These are phyloP conservation scores for Drosophila meridiana DNA, from an alignment of 2,888 invertebrate genomes.

Conservation along the genomic window DNA sequence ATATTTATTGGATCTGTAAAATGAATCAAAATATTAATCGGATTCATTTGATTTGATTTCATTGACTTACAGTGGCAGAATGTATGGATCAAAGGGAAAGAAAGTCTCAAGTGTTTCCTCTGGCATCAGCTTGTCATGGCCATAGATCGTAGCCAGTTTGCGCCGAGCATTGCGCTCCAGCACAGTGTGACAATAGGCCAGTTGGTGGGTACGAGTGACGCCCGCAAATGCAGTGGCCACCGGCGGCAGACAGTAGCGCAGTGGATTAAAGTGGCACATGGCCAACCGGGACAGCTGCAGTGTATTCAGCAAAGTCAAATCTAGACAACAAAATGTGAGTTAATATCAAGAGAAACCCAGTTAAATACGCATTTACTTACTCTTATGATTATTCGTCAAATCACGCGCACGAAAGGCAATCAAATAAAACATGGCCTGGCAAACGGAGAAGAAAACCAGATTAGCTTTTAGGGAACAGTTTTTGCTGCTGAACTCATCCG, in stretches of 20 bases:
- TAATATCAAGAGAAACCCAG: not conserved
- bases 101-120: constrained; percentile 87
- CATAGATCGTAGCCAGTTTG: constrained; percentile 87
- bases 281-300: constrained; percentile 94
- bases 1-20: constrained; percentile 84
- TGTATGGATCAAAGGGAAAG: constrained; percentile 96
- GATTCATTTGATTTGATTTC: not conserved
- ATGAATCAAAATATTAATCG: not conserved
- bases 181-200: constrained; percentile 96
- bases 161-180: constrained; percentile 93
- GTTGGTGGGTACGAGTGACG: constrained; percentile 92
- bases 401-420: constrained; percentile 95
- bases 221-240: constrained; percentile 93
- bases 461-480: constrained; percentile 89
- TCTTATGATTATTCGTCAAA: constrained; percentile 90
- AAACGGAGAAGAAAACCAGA: constrained; percentile 95
- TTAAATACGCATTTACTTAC: constrained; percentile 86
- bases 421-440: constrained; percentile 96
- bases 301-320: constrained; percentile 91
- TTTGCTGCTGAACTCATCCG: constrained; percentile 80
- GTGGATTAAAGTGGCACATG: constrained; percentile 94
- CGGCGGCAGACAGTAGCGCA: constrained; percentile 91
- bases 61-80: constrained; percentile 87
- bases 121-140: constrained; percentile 86
- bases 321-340: constrained; percentile 85